Conservation (phyloP, 2,113 vertebrate genomes). For the Apteryx owenii region DNA sequence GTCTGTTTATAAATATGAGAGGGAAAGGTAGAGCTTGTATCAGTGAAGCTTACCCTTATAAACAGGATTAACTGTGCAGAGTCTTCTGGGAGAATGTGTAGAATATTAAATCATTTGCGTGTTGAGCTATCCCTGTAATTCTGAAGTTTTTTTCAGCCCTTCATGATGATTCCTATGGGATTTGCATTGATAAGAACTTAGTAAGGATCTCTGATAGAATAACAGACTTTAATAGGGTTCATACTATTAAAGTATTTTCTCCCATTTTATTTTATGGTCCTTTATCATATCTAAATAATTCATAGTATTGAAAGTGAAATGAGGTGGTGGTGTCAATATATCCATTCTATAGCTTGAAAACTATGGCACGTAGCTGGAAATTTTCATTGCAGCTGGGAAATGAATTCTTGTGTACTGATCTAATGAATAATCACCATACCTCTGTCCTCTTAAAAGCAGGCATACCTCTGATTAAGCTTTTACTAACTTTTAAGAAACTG, state of each 20-base stretch:
- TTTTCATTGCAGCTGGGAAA: neutral
- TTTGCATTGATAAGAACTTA: neutral
- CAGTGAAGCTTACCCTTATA: neutral
- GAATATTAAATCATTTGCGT: neutral
- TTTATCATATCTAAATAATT: neutral
- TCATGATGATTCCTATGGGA: neutral
- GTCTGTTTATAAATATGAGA: neutral
- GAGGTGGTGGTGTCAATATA: neutral
- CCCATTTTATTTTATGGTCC: neutral
- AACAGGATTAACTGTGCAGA: neutral
- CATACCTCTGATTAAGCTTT: neutral
- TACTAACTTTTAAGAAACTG: neutral
- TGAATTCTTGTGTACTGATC: neutral
- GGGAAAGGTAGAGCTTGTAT: neutral
- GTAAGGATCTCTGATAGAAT: neutral
- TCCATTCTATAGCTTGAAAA: neutral
- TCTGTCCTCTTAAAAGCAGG: neutral
- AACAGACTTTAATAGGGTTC: neutral
- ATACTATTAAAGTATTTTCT: neutral
- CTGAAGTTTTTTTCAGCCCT: neutral
- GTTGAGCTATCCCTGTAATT: neutral
- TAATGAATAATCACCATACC: neutral
- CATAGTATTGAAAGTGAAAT: neutral
- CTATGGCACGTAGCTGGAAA: neutral
- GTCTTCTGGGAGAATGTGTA: neutral